A percentile compares a stretch with the other conserved stretches of the same genome.
phyloP scores from a whole-genome alignment of 1,140 invertebrate species.

The Melipona quadrifasciata region DNA sequence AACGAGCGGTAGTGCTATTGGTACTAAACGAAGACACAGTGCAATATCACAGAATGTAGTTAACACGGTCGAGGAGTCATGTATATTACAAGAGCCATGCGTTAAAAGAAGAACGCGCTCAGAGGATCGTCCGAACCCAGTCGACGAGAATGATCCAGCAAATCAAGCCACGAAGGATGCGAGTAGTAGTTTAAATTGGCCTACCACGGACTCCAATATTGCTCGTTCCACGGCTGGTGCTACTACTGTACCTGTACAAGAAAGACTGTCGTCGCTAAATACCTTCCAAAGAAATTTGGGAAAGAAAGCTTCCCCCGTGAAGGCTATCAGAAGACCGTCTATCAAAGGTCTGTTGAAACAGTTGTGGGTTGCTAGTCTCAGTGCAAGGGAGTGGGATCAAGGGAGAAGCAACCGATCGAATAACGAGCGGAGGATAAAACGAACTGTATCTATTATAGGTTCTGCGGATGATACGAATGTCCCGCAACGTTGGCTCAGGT shows the following conservation, averaged over 20 bases:
- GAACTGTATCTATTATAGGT: constrained; percentile 46
- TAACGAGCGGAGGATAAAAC: constrained; percentile 55
- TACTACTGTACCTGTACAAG: constrained; percentile 53
- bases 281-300: constrained; percentile 77
- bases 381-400: constrained; percentile 74
- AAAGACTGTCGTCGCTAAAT: constrained; percentile 71
- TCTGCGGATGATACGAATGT: constrained; percentile 54
- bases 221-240: constrained; percentile 24
- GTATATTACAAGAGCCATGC: constrained; percentile 60
- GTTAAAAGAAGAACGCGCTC: constrained; percentile 76
- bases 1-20: constrained; percentile 14
- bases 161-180: constrained; percentile 69
- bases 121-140: constrained; percentile 69
- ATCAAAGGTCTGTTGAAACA: constrained; percentile 73
- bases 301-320: constrained; percentile 77
- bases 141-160: constrained; percentile 77
- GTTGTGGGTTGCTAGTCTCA: constrained; percentile 72
- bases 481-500: constrained; percentile 78
- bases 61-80: constrained; percentile 36
- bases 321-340: constrained; percentile 74
- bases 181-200: constrained; percentile 72
- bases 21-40: constrained; percentile 69
- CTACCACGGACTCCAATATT: constrained; percentile 47
- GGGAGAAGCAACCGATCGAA: constrained; percentile 62
- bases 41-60: constrained; percentile 61